Evolutionary conservation across 92 coral and sea anemone genomes (phyloP), one percentile per base, ranked within the genome.

Genomic region (Desmophyllum pertusum): DNA sequence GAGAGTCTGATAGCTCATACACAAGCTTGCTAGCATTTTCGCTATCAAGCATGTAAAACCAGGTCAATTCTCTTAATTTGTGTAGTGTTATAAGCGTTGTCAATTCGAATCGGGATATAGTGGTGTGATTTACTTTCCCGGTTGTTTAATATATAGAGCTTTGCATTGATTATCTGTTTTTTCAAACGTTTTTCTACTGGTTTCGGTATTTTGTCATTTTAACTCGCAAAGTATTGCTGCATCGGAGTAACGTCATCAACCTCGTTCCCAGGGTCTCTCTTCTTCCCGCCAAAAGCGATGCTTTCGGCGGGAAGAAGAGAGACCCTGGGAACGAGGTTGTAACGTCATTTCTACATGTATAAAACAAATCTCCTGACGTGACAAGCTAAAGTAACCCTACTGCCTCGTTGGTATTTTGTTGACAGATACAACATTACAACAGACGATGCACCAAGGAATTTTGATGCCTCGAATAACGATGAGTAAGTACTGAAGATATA

Each of bases 361-460:
- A n/a, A n/a, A n/a, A n/a, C n/a, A n/a, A n/a, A n/a, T n/a, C n/a
- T n/a, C n/a, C n/a, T n/a, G n/a, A n/a, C n/a, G n/a, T n/a, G n/a
- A n/a, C n/a, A n/a, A n/a, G n/a, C n/a, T 45, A 3, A 45, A 45
- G 19, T 55, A 23, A 55, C 10, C 10, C 21, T 4, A 59, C 65
- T 29, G 3, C 65, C 31, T 59, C 0, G 33, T 59, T 59, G 21
- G 1, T 48, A 13, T 6, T 48, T 48, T 38, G 23, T 29, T 83
- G 38, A 27, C 81, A 83, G 87, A 71, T 83, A 83, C 75, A 83
- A 83, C 59, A 83, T 83, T 31, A 83, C 87, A 21, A 83, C 87
- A 30, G 64, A 36, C 30, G 87, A 83, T 33, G 87, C 52, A 10
- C 80, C 87, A 36, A 59, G 87, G 75, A 39, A 25, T 41, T 83